Evolutionary conservation across 2,888 invertebrate genomes (phyloP), one percentile per base, ranked within the genome.

Genomic region (Mechanitis mazaeus): DNA sequence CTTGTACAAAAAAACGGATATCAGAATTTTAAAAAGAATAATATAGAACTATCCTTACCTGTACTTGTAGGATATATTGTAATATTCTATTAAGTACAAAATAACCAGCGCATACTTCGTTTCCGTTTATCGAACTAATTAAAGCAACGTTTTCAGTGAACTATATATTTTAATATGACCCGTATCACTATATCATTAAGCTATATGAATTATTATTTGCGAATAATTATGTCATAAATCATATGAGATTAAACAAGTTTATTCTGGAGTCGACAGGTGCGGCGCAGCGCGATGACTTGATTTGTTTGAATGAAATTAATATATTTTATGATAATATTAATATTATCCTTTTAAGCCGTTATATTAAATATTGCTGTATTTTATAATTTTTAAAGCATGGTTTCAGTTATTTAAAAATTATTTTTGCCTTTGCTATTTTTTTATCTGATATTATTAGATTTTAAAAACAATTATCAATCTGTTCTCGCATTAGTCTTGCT

Each of bases 181-280:
- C 59, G 59, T 64, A 50, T n/a, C 12, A n/a, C 54, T 28, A 28
- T 6, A 33, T n/a, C n/a, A 47, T 61, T 61, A 56, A 63, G 64
- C 59, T 61, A 59, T 33, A 67, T 46, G 61, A 50, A 31, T 45
- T 11, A 47, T 55, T 56, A 59, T 59, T 67, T 61, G 61, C 28
- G 64, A 67, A 67, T 70, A 70, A 72, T 72, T 70, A 66, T 65
- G 64, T 66, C 67, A 69, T 72, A 69, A 72, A 70, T 72, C 70
- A 71, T 64, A 50, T 54, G 57, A 68, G 64, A 71, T 71, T 72
- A 71, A 72, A 72, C 70, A 68, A 72, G 68, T 71, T 11, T 20
- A 1, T 67, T 69, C 68, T 69, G 70, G 42, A 57, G 69, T 57
- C 70, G 69, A 70, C 72, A 72, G 71, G 68, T 71, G 70, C 64